These are phyloP conservation scores for Stegodyphus mimosarum DNA, from an alignment of 1,140 invertebrate species.

Conservation along the genomic window DNA sequence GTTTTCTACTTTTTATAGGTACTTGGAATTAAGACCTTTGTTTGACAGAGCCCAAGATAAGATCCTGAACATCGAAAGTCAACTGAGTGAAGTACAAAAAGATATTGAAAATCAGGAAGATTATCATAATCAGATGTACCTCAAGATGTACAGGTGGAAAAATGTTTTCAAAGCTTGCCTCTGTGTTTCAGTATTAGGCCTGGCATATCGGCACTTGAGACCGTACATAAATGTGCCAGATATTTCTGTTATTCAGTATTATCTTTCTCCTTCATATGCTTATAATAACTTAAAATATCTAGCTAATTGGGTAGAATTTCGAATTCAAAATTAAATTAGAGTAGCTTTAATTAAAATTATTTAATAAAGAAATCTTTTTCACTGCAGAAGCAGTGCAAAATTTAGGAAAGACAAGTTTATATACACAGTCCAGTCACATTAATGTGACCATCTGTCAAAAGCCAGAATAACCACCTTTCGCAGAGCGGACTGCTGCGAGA, in stretches of 20 bases:
- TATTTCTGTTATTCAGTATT: constrained; percentile 20
- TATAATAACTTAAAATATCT: constrained; percentile 33
- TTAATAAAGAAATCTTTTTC: background rate
- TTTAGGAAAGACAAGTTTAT: too few relatives aligned
- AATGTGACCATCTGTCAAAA: too few relatives aligned
- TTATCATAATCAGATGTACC: constrained; percentile 79
- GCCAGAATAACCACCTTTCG: too few relatives aligned
- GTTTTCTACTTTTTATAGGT: constrained; percentile 63
- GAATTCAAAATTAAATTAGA: constrained; percentile 22
- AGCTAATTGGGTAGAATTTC: constrained; percentile 30
- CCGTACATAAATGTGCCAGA: constrained; percentile 26
- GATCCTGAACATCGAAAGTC: constrained; percentile 65
- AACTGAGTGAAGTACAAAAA: constrained; percentile 67
- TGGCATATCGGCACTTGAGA: constrained; percentile 33
- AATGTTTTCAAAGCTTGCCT: constrained; percentile 32
- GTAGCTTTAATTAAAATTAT: background rate
- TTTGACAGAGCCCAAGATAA: constrained; percentile 66
- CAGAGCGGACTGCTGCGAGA: too few relatives aligned
- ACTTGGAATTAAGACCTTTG: constrained; percentile 68
- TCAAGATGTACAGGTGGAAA: constrained; percentile 78
- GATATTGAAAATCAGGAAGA: constrained; percentile 76
- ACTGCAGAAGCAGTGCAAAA: too few relatives aligned
- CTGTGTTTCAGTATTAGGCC: constrained; percentile 25
- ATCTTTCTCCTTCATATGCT: constrained; percentile 29
- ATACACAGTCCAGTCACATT: too few relatives aligned